Evolutionary conservation across 2,888 invertebrate genomes (phyloP), one percentile per base, ranked within the genome.

Genomic region (Sthenelais limicola): DNA sequence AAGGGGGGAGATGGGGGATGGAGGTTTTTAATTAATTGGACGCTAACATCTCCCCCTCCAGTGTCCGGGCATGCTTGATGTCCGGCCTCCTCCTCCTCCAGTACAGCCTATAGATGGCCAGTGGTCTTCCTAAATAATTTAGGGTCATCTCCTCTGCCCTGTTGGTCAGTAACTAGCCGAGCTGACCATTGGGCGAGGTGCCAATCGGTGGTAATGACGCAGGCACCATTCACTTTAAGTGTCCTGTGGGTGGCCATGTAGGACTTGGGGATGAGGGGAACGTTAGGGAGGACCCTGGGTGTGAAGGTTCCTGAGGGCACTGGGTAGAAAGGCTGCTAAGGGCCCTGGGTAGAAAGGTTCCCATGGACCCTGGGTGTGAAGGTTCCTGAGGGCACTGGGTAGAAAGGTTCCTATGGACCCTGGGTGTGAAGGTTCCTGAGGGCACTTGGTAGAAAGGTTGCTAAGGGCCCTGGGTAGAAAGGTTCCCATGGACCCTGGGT

Each of bases 91-190:
- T 21, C 12, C 38, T 35, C 62, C 12, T 38, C 62, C 38, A 35
- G 2, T 62, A 35, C 24, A 26, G 62, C 24, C 62, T 62, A 62
- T 12, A 43, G 9, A 43, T 12, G 43, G 43, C 43, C 43, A 12
- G 43, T 18, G 43, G 18, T 9, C 18, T 18, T 9, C 18, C 43
- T 43, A 43, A 62, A 62, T 62, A 62, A 62, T 62, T 62, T 62
- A 62, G 62, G 24, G 62, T 38, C 35, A 9, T 5, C 3, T 35
- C 62, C n/a, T n/a, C n/a, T n/a, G n/a, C n/a, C n/a, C n/a, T n/a
- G n/a, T n/a, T n/a, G n/a, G 62, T 62, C 62, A 62, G 38, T 62
- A 62, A 62, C 62, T 38, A 62, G 62, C n/a, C n/a, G n/a, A n/a
- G n/a, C 38, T 21, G 24, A 35, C 38, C 38, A 38, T 26, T 62